These are phyloP conservation scores for Mesorhabditis belari DNA, from an alignment of 2,888 invertebrate species.

Conservation along the genomic window DNA sequence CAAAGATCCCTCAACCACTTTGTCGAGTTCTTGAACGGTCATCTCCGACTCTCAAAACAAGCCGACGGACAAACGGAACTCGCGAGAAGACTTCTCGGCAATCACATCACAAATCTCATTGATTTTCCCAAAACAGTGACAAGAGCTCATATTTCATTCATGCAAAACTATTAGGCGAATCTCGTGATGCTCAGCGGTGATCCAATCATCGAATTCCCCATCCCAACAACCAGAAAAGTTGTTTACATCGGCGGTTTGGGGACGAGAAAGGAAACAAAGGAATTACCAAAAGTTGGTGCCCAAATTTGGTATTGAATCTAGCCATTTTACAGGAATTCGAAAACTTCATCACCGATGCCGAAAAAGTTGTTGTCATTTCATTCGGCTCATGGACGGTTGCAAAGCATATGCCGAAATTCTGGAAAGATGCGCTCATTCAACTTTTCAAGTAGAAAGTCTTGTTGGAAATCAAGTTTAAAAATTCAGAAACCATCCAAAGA, in stretches of 20 bases:
- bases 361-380: constrained; percentile 5
- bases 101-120: background rate
- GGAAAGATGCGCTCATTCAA: constrained; percentile 2
- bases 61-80: background rate
- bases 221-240: constrained; percentile 3
- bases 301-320: too few species aligned
- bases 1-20: background rate
- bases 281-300: too few species aligned
- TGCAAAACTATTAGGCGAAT: constrained; percentile 5
- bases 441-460: background rate
- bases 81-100: background rate
- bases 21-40: background rate
- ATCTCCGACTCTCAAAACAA: background rate
- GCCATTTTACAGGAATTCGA: constrained; percentile 5
- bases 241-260: constrained; percentile 9
- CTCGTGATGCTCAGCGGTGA: constrained; percentile 6
- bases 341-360: constrained; percentile 1
- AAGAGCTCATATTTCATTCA: too few species aligned
- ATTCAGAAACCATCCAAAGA: background rate
- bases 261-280: background rate
- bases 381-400: constrained; percentile 7
- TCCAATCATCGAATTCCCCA: constrained; percentile 6
- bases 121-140: background rate
- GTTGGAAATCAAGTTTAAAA: background rate
- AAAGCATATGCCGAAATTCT: constrained; percentile 5